Percentiles rank a stretch among this genome's conserved stretches.
Conservation (phyloP, 2,888 invertebrate species). For the Spilarctia lutea region DNA sequence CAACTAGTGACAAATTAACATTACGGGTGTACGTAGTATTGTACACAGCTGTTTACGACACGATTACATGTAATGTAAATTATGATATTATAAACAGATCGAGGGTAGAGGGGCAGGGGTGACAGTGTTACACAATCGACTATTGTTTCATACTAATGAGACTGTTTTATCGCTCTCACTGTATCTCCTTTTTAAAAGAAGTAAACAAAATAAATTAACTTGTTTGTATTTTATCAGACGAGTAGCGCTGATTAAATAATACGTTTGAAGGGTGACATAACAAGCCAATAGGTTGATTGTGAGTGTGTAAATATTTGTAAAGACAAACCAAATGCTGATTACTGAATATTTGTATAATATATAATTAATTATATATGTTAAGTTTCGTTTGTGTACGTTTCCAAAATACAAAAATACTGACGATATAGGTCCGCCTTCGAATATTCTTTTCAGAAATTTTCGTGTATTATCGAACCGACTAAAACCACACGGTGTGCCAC, state of each 20-base stretch:
- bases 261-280: neutral
- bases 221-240: conserved; percentile 1
- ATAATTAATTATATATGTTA: neutral
- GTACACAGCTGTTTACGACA: neutral
- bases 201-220: conserved; percentile 3
- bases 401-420: neutral
- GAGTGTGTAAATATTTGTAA: neutral
- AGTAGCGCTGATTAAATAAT: neutral
- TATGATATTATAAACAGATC: neutral
- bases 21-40: neutral
- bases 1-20: neutral
- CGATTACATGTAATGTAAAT: neutral
- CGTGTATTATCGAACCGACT: no score
- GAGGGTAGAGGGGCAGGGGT: neutral
- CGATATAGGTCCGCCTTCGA: neutral
- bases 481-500: no score
- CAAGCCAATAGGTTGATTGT: neutral
- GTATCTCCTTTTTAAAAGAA: neutral
- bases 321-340: neutral
- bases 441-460: neutral
- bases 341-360: neutral
- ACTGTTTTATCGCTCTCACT: neutral
- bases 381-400: neutral
- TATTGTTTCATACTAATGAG: neutral
- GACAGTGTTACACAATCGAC: neutral